Evolutionary conservation across 1,140 invertebrate species (phyloP).

Genomic region (Dendroctonus ponderosae): DNA sequence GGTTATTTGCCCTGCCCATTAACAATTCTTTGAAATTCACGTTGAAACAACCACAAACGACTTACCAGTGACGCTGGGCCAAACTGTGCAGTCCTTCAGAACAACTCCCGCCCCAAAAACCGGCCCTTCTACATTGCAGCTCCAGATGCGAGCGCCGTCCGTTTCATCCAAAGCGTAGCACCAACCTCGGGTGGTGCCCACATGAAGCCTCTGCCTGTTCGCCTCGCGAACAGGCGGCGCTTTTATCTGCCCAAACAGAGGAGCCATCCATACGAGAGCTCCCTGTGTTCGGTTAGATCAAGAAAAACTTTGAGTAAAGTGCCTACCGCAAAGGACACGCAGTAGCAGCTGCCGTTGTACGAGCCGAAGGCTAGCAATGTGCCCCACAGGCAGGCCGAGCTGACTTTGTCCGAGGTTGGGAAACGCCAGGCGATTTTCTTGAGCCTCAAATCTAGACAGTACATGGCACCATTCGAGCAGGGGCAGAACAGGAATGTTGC

Average conservation of each 20-base stretch:
- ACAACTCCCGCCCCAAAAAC: constrained; percentile 21
- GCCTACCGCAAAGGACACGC: constrained; percentile 7
- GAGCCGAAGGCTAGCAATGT: constrained; percentile 16
- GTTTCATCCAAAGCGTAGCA: constrained; percentile 19
- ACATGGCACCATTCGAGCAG: constrained; percentile 22
- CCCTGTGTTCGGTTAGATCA: constrained; percentile 6
- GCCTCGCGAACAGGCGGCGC: constrained; percentile 15
- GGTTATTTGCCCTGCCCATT: neutral
- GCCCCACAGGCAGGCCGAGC: constrained; percentile 1
- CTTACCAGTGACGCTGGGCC: constrained; percentile 24
- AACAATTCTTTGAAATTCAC: constrained; percentile 3
- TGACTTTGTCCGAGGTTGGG: constrained; percentile 9
- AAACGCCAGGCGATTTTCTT: constrained; percentile 23
- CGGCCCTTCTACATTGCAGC: constrained; percentile 6
- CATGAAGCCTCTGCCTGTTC: constrained; percentile 1
- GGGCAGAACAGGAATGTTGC: constrained; percentile 15
- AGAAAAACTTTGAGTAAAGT: neutral
- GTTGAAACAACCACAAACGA: neutral
- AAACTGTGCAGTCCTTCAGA: constrained; percentile 6
- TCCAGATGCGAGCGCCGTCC: constrained; percentile 14
- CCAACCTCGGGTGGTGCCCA: constrained; percentile 19
- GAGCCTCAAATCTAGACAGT: constrained; percentile 18
- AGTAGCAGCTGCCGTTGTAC: constrained; percentile 18
- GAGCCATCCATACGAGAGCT: constrained; percentile 12
- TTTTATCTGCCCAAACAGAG: constrained; percentile 12